Evolutionary conservation across 2,888 invertebrate genomes (phyloP).

Genomic region (Pseudococcus longispinus): DNA sequence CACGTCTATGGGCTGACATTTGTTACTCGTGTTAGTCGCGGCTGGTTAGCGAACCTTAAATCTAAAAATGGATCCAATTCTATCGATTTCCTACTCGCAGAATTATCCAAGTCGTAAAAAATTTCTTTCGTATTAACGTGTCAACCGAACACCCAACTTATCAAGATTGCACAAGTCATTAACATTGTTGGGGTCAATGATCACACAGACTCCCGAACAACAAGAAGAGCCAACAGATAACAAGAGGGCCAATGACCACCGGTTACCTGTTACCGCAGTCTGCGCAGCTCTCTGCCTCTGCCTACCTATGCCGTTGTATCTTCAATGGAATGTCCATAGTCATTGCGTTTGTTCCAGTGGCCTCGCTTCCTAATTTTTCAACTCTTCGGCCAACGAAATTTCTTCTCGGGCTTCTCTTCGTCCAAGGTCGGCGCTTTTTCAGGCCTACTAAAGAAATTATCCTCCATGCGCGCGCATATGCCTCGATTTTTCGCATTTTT

Average conservation of each 20-base stretch:
- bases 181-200: slow-evolving; percentile 49
- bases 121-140: not conserved
- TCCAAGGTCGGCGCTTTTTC: not conserved
- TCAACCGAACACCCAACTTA: not conserved
- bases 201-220: slow-evolving; percentile 53
- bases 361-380: slow-evolving; percentile 37
- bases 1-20: slow-evolving; percentile 45
- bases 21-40: not conserved
- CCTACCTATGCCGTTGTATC: not conserved
- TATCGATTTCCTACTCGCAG: not conserved
- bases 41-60: not conserved
- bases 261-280: slow-evolving; percentile 45
- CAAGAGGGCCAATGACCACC: slow-evolving; percentile 56
- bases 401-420: not conserved
- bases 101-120: not conserved
- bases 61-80: not conserved
- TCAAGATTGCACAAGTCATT: slow-evolving; percentile 41
- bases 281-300: not conserved
- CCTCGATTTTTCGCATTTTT: not conserved
- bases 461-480: not conserved
- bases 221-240: slow-evolving; percentile 17
- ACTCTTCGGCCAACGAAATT: not conserved
- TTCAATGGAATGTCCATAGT: slow-evolving; percentile 16
- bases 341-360: slow-evolving; percentile 31
- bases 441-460: not conserved